Evolutionary conservation across 2,888 invertebrate species (phyloP), one percentile per base, ranked within the genome.

Genomic region (Temnothorax ravouxi): DNA sequence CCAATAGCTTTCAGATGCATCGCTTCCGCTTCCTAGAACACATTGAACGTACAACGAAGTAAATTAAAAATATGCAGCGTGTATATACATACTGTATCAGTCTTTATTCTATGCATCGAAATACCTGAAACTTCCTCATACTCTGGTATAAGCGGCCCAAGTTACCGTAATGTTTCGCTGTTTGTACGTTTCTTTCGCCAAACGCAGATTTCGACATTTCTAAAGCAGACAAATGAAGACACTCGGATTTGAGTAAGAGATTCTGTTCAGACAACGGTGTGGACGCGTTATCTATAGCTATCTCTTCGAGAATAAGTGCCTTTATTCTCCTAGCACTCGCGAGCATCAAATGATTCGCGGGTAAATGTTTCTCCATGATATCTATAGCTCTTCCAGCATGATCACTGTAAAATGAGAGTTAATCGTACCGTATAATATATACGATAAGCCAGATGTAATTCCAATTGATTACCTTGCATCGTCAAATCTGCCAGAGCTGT

Each of bases 81-180:
- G 3, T 50, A 38, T 13, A 59, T 25, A 18, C 5, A 21, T 18
- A 38, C 6, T 47, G 9, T 50, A 15, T 50, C 5, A 5, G 6
- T 13, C 8, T 69, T 38, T 34, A 69, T 34, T 15, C 15, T 29
- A 9, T 25, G 8, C 29, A 29, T 13, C 6, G 15, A 21, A 64
- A 59, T 93, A 97, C 98, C 95, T 97, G 96, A 95, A 97, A 98
- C 93, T 97, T 96, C 93, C 96, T 97, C 98, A 99, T 99, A 93
- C 98, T 98, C 95, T 99, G 99, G 95, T 99, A 99, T 18, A 99
- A 96, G 18, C 99, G 96, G 81, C 99, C 99, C 74, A 99, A 96
- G 96, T 99, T 99, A 15, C 99, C 99, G 95, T 99, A 99, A 95
- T 99, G 98, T 94, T 99, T 99, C 75, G 99, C 99, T 0, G 99